phyloP scores from a whole-genome alignment of 1,140 invertebrate genomes.

The Drosophila melanogaster region DNA sequence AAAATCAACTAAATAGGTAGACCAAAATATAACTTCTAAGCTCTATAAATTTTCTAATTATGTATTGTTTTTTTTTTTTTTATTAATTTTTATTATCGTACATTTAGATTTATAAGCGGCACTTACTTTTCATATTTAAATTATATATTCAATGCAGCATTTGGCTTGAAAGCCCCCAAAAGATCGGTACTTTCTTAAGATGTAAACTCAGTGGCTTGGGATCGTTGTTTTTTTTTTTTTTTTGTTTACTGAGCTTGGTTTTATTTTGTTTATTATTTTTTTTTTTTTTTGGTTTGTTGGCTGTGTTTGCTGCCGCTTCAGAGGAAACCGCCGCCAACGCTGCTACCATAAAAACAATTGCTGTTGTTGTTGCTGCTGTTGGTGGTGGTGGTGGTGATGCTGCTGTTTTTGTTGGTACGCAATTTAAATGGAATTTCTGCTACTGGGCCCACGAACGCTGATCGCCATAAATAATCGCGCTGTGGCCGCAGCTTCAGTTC shows the following conservation, averaged over 20 bases:
- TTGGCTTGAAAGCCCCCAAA: constrained; percentile 26
- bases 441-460: constrained; percentile 73
- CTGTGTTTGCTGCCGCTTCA: constrained; percentile 57
- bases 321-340: constrained; percentile 75
- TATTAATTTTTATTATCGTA: too few relatives aligned
- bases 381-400: too few relatives aligned
- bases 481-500: constrained; percentile 38
- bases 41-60: too few relatives aligned
- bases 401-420: constrained; percentile 63
- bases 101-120: too few relatives aligned
- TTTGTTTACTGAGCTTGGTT: constrained; percentile 16
- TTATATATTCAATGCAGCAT: background rate
- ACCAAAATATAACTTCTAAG: too few relatives aligned
- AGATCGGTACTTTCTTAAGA: background rate
- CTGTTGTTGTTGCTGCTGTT: constrained; percentile 48
- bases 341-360: constrained; percentile 73
- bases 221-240: constrained; percentile 2
- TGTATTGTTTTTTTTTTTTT: too few relatives aligned
- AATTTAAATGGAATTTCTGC: constrained; percentile 82
- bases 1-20: too few relatives aligned
- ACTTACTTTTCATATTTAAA: background rate
- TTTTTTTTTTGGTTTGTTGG: constrained; percentile 18
- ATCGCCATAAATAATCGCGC: constrained; percentile 81
- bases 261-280: constrained; percentile 5
- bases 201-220: background rate